A percentile compares a stretch with the other conserved stretches of the same genome.
phyloP scores from a whole-genome alignment of 2,113 vertebrate species.

The Eubucco bourcierii region DNA sequence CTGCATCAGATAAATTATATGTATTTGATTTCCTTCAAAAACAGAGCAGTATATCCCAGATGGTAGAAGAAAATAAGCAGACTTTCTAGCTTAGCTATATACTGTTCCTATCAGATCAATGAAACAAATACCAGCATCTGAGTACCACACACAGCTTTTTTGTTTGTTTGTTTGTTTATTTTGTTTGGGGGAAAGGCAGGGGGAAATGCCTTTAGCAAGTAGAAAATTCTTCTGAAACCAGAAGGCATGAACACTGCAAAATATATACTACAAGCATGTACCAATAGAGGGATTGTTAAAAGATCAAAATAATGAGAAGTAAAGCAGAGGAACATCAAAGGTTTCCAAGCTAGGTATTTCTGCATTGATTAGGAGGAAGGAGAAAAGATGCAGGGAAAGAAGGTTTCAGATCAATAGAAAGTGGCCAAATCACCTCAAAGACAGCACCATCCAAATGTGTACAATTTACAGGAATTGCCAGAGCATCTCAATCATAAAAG shows the following conservation, averaged over 20 bases:
- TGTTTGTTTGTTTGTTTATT: background rate
- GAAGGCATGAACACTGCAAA: slow-evolving; percentile 16
- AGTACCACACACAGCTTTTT: background rate
- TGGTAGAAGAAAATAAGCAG: background rate
- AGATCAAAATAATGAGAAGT: slow-evolving; percentile 61
- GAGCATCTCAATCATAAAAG: slow-evolving; percentile 48
- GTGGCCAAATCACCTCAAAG: slow-evolving; percentile 20
- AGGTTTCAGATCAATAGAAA: slow-evolving; percentile 58
- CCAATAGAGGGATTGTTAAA: slow-evolving; percentile 43
- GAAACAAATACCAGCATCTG: background rate
- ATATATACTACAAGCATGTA: background rate
- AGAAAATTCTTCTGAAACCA: slow-evolving; percentile 29
- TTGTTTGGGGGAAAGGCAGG: background rate
- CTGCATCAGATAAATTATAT: slow-evolving; percentile 15
- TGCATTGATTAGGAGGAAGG: slow-evolving; percentile 56
- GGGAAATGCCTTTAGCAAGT: background rate
- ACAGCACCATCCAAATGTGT: slow-evolving; percentile 27
- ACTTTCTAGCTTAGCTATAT: background rate
- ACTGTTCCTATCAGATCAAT: background rate
- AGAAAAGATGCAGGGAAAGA: background rate
- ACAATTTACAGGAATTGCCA: slow-evolving; percentile 45
- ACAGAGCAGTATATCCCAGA: background rate
- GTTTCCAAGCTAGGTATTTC: slow-evolving; percentile 21
- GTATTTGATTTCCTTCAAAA: slow-evolving; percentile 45
- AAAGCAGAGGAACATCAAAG: slow-evolving; percentile 65